Evolutionary conservation across 2,888 invertebrate species (phyloP).

Genomic region (Dascillus cervinus): DNA sequence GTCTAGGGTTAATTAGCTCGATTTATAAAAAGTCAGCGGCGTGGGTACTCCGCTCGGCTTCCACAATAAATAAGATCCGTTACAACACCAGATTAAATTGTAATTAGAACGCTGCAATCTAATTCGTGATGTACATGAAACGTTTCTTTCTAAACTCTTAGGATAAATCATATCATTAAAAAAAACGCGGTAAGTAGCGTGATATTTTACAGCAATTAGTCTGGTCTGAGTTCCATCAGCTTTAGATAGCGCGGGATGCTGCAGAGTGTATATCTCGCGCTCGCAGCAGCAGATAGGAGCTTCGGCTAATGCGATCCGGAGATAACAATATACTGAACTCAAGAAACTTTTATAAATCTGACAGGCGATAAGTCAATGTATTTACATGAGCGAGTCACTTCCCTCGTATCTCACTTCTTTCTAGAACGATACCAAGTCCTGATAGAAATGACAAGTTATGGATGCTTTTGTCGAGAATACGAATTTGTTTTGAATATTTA

Average conservation of each 20-base stretch:
- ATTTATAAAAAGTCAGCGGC: too few species aligned
- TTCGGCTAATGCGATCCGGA: conserved; percentile 34
- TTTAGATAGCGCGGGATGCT: conserved; percentile 22
- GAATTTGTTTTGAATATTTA: conserved; percentile 5
- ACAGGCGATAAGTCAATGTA: conserved; percentile 35
- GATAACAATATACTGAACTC: conserved; percentile 33
- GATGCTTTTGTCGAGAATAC: conserved; percentile 13
- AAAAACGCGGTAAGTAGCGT: conserved; percentile 15
- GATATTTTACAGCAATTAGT: conserved; percentile 27
- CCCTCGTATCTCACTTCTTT: conserved; percentile 20
- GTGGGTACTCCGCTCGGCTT: too few species aligned
- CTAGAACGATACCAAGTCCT: conserved; percentile 12
- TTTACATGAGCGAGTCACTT: conserved; percentile 30
- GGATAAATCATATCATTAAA: not conserved
- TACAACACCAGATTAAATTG: too few species aligned
- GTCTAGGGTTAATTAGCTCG: too few species aligned
- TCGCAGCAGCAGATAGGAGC: conserved; percentile 25
- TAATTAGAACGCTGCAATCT: too few species aligned
- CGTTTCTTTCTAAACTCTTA: not conserved
- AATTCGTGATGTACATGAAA: too few species aligned
- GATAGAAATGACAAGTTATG: conserved; percentile 18
- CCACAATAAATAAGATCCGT: too few species aligned
- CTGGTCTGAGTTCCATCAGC: conserved; percentile 25
- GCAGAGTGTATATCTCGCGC: conserved; percentile 22
- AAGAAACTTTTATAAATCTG: conserved; percentile 34